These are phyloP conservation scores for Salticus scenicus DNA, from an alignment of 2,888 invertebrate species.

Conservation along the genomic window DNA sequence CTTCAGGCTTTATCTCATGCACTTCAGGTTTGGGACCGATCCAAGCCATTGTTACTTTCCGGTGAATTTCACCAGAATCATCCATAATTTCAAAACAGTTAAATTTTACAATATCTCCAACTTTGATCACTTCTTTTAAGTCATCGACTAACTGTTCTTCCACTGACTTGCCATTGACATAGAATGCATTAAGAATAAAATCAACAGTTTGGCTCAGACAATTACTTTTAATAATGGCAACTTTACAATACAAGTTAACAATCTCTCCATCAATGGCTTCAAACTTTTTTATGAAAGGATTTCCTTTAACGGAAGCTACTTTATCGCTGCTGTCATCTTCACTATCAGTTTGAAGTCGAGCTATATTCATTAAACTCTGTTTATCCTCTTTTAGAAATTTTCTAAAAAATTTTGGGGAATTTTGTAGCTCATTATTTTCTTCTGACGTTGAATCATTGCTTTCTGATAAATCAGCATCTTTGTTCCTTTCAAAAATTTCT, in stretches of 20 bases:
- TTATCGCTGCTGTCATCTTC: no score
- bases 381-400: no score
- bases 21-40: slow-evolving; percentile 43
- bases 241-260: background rate
- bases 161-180: background rate
- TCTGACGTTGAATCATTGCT: no score
- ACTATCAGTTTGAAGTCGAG: no score
- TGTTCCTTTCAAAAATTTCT: no score
- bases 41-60: slow-evolving; percentile 52
- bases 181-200: background rate
- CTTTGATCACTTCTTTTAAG: slow-evolving; percentile 48
- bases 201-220: background rate
- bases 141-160: slow-evolving; percentile 19
- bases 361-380: no score
- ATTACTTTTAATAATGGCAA: background rate
- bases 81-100: slow-evolving; percentile 55
- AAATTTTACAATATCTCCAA: slow-evolving; percentile 38
- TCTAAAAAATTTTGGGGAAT: no score
- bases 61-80: slow-evolving; percentile 21
- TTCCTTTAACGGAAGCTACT: no score
- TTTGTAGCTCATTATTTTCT: no score
- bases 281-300: background rate
- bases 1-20: slow-evolving; percentile 26
- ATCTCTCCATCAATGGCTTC: background rate
- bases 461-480: no score